A percentile compares a stretch with the other conserved stretches of the same genome.
phyloP scores from a whole-genome alignment of 2,113 vertebrate species.

The Tachysurus vachellii region DNA sequence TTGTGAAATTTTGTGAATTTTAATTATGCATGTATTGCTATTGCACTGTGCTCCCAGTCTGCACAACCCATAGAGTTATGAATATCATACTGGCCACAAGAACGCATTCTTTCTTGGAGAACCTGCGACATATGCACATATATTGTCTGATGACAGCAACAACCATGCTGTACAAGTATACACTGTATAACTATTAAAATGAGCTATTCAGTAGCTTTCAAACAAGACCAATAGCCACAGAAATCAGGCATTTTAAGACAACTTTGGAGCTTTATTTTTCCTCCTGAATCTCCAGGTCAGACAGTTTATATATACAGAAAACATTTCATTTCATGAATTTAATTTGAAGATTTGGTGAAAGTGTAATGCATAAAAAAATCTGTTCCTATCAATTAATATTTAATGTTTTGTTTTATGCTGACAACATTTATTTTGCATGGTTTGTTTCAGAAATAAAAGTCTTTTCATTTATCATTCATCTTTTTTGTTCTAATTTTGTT shows the following conservation, averaged over 20 bases:
- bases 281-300: background rate
- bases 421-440: background rate
- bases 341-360: too few relatives aligned
- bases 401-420: background rate
- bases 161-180: background rate
- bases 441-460: background rate
- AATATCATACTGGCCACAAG: background rate
- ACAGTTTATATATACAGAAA: background rate
- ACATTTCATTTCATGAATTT: background rate
- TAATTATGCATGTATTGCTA: background rate
- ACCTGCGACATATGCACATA: background rate
- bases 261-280: background rate
- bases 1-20: background rate
- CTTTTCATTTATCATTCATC: background rate
- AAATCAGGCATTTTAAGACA: background rate
- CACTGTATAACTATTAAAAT: background rate
- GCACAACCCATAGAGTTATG: background rate
- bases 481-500: background rate
- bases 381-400: background rate
- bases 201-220: background rate
- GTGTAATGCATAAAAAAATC: background rate
- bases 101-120: background rate
- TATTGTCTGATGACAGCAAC: background rate
- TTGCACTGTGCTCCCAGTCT: background rate
- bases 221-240: background rate